Conservation (phyloP, 2,797 vertebrate species). For the Myotis vivesi region DNA sequence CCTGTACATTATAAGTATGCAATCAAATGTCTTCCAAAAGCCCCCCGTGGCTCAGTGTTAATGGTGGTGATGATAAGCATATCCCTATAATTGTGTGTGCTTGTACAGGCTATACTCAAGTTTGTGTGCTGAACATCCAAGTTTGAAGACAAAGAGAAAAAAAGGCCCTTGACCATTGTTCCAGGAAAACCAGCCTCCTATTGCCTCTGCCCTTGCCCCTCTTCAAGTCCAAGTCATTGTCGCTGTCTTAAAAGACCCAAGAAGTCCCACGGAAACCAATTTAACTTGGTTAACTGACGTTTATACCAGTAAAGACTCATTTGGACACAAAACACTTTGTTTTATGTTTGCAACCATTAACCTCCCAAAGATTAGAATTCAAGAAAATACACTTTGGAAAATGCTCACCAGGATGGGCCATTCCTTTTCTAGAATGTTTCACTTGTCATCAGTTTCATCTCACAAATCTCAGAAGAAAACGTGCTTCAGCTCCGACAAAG, state of each 20-base stretch:
- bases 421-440: neutral
- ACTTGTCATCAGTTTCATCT: conserved; percentile 6
- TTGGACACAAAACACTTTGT: neutral
- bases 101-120: neutral
- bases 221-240: neutral
- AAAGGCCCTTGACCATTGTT: neutral
- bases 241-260: neutral
- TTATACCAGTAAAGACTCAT: neutral
- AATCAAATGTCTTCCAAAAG: neutral
- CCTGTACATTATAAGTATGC: neutral
- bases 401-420: neutral
- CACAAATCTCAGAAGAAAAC: conserved; percentile 30
- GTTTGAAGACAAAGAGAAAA: neutral
- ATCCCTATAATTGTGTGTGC: neutral
- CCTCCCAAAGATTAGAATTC: neutral
- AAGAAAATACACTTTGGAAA: conserved; percentile 21
- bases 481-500: neutral
- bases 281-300: neutral
- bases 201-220: neutral
- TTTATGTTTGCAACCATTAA: neutral
- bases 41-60: neutral
- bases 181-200: neutral
- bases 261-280: neutral
- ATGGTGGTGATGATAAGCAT: neutral
- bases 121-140: neutral